Percentiles rank a stretch among this genome's conserved stretches.
phyloP scores from a whole-genome alignment of 2,113 vertebrate species.

The Heterocephalus glaber region DNA sequence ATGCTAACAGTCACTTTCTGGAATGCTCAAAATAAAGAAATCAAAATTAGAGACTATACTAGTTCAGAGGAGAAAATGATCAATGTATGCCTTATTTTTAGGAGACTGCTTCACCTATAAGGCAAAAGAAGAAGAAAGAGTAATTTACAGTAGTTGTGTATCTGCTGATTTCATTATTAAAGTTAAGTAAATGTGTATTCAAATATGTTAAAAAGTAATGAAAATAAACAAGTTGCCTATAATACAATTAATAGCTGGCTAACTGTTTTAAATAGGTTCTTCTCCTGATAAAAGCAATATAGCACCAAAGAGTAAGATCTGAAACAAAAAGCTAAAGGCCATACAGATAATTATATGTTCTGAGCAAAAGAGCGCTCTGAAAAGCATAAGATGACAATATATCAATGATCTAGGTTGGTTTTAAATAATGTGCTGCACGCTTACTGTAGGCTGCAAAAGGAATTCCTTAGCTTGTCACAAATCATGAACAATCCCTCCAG shows the following conservation, averaged over 20 bases:
- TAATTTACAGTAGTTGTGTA: background rate
- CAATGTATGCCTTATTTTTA: background rate
- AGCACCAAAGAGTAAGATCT: background rate
- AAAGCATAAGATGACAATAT: constrained; percentile 74
- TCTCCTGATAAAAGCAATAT: constrained; percentile 10
- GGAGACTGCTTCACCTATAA: background rate
- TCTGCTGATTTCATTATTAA: background rate
- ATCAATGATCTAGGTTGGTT: constrained; percentile 76
- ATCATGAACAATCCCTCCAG: constrained; percentile 76
- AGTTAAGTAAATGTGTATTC: constrained; percentile 26
- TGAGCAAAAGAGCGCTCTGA: constrained; percentile 67
- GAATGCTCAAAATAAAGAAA: background rate
- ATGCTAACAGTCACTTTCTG: background rate
- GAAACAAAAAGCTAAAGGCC: constrained; percentile 72
- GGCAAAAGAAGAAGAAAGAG: background rate
- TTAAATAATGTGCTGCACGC: constrained; percentile 79
- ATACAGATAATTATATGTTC: constrained; percentile 42
- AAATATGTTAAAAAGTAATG: constrained; percentile 28
- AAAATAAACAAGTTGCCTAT: background rate
- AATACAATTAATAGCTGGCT: constrained; percentile 24
- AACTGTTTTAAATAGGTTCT: background rate
- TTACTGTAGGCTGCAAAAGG: constrained; percentile 68
- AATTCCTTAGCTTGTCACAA: constrained; percentile 81
- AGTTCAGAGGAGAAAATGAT: background rate
- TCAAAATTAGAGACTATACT: background rate